Base-by-base conservation (phyloP, 2,888 invertebrate genomes). In the Trichopria drosophilae region DNA sequence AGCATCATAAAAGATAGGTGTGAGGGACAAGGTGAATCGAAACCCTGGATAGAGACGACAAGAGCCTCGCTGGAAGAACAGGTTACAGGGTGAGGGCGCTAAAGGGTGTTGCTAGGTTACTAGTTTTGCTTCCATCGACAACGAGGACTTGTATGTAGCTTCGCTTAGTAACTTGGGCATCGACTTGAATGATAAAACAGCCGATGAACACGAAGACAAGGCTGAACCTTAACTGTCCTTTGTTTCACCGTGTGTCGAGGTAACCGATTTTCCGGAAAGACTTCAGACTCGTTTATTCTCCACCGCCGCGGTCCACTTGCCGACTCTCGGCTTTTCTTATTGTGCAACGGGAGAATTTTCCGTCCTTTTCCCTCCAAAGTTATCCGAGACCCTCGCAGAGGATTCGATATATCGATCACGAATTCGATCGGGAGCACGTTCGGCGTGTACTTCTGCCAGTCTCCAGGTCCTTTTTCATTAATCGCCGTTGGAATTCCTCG, bases 61-160 rank as follows among this genome's bases (percentile, higher is more conserved):
- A n/a, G n/a, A n/a, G n/a, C n/a, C n/a, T n/a, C n/a, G n/a, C n/a
- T n/a, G n/a, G n/a, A n/a, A 60, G 65, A 64, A 62, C 59, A 63
- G 60, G 61, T 61, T 60, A 57, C 63, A 61, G 63, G 63, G n/a
- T n/a, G n/a, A n/a, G n/a, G 63, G 59, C 56, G 60, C 55, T 44
- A 60, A 58, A 60, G 72, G 71, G 72, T 69, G 72, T 72, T 72
- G 72, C 72, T 72, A 72, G 72, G 72, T 66, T 72, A 72, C 72
- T 70, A 59, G 60, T 58, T 46, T 60, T 48, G 61, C 57, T 64
- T 61, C 61, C 46, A 58, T 58, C 49, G 59, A 61, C 59, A 60
- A 63, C n/a, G n/a, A n/a, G n/a, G n/a, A n/a, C n/a, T n/a, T n/a
- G n/a, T n/a, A n/a, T n/a, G n/a, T n/a, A n/a, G n/a, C n/a, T n/a